Evolutionary conservation across 2,113 vertebrate genomes (phyloP), one percentile per base, ranked within the genome.

Genomic region (Prochilodus magdalenae): DNA sequence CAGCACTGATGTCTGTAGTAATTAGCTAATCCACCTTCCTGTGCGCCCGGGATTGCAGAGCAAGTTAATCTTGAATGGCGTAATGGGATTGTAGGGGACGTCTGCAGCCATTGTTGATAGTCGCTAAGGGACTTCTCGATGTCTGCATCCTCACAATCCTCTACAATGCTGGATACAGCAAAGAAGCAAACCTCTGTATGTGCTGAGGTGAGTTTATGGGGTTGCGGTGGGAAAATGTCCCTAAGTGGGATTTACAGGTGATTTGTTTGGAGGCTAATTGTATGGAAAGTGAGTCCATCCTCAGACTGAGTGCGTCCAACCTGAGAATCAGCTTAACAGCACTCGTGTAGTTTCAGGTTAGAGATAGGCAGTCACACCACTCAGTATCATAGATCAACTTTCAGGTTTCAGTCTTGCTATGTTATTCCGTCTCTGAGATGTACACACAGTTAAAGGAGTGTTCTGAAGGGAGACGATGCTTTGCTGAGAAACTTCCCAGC

Each of bases 21-120:
- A 93, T 93, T 91, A 92, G 84, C 88, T 92, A 93, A 94, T 93
- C 93, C 86, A 72, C 0, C 36, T 10, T 92, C 84, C 79, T 57
- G 40, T 72, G 73, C 53, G n/a, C 75, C 81, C 81, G 88, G 89
- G 91, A 85, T 79, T 81, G 86, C 83, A 86, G 84, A 88, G 85
- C 29, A 83, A 81, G 83, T 91, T 89, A 90, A 94, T 92, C 91
- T 90, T 88, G 84, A 91, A 90, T 90, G 85, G 73, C 82, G 76
- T 93, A 93, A 93, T 87, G 82, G 89, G 91, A 90, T 93, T 92
- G 85, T 71, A 82, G 7, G 78, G 5, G 33, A 33, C 47, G 82
- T 88, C 90, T 92, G 91, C 88, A 89, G 90, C 86, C 83, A 84
- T 74, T 77, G 83, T 27, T 90, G 87, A 83, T 78, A 72, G 70